Conservation (phyloP, 2,113 vertebrate species). For the Phaetusa simplex region DNA sequence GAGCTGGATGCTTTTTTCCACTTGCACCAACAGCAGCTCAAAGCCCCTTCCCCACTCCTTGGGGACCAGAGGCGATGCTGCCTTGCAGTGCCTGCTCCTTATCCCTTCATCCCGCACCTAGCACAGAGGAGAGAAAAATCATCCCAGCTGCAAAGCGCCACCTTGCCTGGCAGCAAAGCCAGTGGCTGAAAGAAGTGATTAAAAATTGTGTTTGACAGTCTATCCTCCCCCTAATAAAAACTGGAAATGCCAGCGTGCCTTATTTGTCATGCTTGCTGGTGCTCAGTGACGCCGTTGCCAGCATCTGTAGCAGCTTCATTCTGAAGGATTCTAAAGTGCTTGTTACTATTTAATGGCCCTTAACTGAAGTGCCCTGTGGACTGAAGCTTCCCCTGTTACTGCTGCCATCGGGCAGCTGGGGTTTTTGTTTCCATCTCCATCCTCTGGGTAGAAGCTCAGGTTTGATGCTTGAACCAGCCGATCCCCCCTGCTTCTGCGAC, state of each 20-base stretch:
- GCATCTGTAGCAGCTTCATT: neutral
- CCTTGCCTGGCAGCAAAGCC: neutral
- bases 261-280: neutral
- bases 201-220: neutral
- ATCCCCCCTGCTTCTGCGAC: neutral
- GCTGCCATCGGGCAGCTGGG: too few species aligned
- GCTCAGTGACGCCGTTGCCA: neutral
- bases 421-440: neutral
- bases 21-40: neutral
- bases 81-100: neutral
- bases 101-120: neutral
- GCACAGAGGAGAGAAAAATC: neutral
- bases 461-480: neutral
- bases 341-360: neutral
- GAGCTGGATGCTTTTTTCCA: neutral
- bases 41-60: neutral
- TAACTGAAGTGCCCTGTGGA: neutral
- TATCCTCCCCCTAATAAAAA: neutral
- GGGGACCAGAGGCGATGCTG: neutral
- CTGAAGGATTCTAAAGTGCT: constrained; percentile 4
- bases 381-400: neutral
- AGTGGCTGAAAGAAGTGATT: neutral
- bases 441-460: neutral
- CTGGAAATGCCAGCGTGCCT: neutral
- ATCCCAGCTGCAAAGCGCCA: neutral